These are phyloP conservation scores for Ridgeia piscesae DNA, from an alignment of 1,140 invertebrate species.

Conservation along the genomic window DNA sequence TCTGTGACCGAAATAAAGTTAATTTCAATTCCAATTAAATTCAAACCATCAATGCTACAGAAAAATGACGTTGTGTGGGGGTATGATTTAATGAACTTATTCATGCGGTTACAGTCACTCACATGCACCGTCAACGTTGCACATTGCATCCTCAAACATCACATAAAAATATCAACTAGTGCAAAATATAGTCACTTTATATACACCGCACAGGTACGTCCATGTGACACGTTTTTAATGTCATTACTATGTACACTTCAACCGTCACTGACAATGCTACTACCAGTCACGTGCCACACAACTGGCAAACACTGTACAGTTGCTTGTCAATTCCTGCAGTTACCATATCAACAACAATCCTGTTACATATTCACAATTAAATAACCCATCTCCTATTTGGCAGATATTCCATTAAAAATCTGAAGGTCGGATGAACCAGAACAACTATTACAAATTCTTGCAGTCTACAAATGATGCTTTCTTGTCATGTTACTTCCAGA, in stretches of 20 bases:
- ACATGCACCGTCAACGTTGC: not conserved
- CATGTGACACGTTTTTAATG: not conserved
- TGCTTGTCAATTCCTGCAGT: not conserved
- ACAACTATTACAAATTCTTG: not conserved
- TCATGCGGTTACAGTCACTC: not conserved
- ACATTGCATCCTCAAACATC: not conserved
- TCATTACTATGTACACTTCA: not conserved
- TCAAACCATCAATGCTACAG: not conserved
- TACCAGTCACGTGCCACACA: not conserved
- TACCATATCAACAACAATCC: not conserved
- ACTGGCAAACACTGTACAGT: not conserved
- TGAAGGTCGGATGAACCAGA: not conserved
- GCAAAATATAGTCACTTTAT: not conserved
- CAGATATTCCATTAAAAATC: not conserved
- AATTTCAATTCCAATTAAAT: too few species aligned
- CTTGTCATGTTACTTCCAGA: not conserved
- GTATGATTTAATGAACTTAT: not conserved
- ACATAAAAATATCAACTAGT: not conserved
- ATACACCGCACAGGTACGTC: not conserved
- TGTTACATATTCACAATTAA: not conserved
- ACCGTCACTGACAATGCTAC: not conserved
- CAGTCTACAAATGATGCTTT: not conserved
- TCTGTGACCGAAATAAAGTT: too few species aligned
- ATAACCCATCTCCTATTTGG: not conserved
- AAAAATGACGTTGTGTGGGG: not conserved